Evolutionary conservation across 1,140 invertebrate genomes (phyloP).

Genomic region (Helicoverpa zea): DNA sequence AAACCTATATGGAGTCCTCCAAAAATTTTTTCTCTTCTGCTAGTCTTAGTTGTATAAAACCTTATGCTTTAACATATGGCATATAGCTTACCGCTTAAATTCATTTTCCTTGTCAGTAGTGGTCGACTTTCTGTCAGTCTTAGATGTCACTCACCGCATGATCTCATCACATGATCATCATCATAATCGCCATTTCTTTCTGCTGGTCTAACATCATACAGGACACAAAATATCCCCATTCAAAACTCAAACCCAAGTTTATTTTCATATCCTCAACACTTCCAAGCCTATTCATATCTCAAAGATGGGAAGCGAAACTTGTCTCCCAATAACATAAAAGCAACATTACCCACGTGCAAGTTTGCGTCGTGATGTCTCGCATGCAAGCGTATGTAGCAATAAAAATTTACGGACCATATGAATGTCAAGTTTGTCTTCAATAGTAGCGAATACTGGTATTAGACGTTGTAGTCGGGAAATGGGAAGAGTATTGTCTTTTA

Average conservation of each 20-base stretch:
- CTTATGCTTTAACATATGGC: no score
- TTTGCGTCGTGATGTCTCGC: background rate
- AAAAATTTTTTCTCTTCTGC: no score
- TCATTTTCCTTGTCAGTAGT: no score
- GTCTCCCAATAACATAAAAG: background rate
- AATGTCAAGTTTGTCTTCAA: background rate
- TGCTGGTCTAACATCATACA: no score
- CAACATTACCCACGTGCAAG: background rate
- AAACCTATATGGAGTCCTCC: no score
- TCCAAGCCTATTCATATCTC: background rate
- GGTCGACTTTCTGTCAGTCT: no score
- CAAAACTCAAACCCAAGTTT: background rate
- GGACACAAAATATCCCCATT: no score
- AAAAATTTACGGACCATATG: background rate
- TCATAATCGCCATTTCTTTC: no score
- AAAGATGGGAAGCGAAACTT: background rate
- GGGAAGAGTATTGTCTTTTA: background rate
- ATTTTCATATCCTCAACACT: background rate
- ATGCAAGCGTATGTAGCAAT: background rate
- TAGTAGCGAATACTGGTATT: background rate
- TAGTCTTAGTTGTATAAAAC: no score
- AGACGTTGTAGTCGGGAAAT: background rate
- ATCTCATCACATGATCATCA: no score
- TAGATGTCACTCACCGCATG: no score
- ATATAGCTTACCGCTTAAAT: no score